phyloP scores from a whole-genome alignment of 2,797 vertebrate genomes.

The Helostoma temminkii region DNA sequence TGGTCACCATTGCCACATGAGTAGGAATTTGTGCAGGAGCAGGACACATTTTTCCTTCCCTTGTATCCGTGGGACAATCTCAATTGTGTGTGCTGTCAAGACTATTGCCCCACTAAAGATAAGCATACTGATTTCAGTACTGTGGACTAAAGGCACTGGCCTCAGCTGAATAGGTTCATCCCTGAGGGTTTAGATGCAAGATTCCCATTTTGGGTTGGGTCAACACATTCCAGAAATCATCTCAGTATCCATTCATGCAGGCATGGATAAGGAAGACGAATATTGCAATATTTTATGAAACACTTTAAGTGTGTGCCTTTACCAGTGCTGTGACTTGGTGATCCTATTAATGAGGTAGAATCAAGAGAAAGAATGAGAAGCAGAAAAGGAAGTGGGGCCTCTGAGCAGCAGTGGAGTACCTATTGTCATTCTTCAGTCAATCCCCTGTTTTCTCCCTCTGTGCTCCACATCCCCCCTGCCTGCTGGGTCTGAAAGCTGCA shows the following conservation, averaged over 20 bases:
- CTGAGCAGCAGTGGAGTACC: conserved; percentile 69
- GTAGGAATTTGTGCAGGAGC: conserved; percentile 45
- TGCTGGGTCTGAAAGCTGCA: conserved; percentile 79
- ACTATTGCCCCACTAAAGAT: conserved; percentile 78
- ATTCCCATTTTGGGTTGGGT: conserved; percentile 58
- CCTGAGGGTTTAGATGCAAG: conserved; percentile 47
- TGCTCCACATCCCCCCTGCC: conserved; percentile 78
- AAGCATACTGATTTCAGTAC: conserved; percentile 68
- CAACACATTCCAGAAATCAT: conserved; percentile 54
- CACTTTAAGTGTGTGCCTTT: background rate
- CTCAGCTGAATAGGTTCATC: conserved; percentile 35
- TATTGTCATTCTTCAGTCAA: conserved; percentile 83
- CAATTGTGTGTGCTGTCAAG: conserved; percentile 61
- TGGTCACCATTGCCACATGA: background rate
- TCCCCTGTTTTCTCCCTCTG: conserved; percentile 73
- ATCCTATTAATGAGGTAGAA: conserved; percentile 52
- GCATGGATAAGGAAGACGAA: background rate
- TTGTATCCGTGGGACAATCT: conserved; percentile 49
- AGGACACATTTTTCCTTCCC: conserved; percentile 40
- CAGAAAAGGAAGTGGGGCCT: conserved; percentile 67
- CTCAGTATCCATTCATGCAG: conserved; percentile 12
- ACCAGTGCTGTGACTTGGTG: conserved; percentile 8
- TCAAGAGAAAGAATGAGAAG: conserved; percentile 35
- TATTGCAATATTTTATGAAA: background rate
- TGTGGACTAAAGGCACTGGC: conserved; percentile 58